Percentiles rank a stretch among this genome's conserved stretches.
These are phyloP conservation scores for Dascillus cervinus DNA, from an alignment of 2,888 invertebrate species.

Conservation along the genomic window DNA sequence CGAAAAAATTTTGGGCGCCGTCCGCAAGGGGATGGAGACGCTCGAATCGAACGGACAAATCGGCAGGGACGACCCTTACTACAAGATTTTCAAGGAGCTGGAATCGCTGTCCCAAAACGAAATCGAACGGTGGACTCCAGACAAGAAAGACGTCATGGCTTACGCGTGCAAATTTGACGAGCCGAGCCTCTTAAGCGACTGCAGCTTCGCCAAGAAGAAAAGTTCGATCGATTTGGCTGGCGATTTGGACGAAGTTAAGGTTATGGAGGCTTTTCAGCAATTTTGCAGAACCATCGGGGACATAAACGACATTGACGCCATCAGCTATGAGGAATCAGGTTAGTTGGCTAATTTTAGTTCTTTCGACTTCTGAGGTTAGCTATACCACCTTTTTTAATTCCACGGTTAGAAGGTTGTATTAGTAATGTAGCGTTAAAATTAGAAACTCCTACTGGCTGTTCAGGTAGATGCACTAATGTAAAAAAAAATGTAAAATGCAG, in stretches of 20 bases:
- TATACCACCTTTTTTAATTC: no score
- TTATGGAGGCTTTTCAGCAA: constrained; percentile 9
- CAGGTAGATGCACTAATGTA: no score
- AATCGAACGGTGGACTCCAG: no score
- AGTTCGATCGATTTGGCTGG: constrained; percentile 4
- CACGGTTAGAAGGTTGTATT: no score
- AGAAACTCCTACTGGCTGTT: no score
- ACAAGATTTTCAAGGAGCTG: constrained; percentile 1
- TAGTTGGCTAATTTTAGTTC: not conserved
- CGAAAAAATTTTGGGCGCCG: not conserved
- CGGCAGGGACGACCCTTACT: not conserved
- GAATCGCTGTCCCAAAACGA: constrained; percentile 2
- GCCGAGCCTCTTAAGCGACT: not conserved
- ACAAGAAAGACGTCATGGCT: constrained; percentile 5
- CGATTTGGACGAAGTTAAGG: constrained; percentile 8
- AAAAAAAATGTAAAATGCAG: no score
- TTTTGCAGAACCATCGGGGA: not conserved
- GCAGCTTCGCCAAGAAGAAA: not conserved
- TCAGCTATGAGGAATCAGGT: constrained; percentile 12
- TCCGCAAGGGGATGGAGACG: constrained; percentile 2
- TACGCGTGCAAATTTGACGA: constrained; percentile 1
- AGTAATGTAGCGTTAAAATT: no score
- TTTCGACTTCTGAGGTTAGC: not conserved
- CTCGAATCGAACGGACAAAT: constrained; percentile 2
- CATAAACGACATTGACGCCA: constrained; percentile 2